Conservation (phyloP, 1,140 invertebrate genomes). For the Thereuonema tuberculata region DNA sequence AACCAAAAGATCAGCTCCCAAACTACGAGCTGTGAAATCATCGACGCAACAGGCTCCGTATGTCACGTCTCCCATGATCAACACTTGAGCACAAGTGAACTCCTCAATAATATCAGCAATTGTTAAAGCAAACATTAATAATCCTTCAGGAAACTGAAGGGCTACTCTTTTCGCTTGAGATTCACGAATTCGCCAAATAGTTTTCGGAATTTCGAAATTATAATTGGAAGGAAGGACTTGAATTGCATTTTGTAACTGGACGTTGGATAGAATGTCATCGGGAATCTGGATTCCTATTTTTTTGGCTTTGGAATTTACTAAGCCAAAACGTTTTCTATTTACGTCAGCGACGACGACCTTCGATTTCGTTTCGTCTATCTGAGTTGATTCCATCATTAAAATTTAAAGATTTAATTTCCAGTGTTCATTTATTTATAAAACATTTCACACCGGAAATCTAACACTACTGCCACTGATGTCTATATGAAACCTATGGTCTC, state of each 20-base stretch:
- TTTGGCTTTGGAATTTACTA: not conserved
- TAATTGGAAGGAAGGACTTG: constrained; percentile 79
- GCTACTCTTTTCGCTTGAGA: constrained; percentile 72
- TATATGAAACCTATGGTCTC: too few relatives aligned
- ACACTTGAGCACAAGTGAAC: constrained; percentile 81
- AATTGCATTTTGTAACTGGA: constrained; percentile 30
- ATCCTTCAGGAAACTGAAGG: constrained; percentile 91
- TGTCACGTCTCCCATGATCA: constrained; percentile 97
- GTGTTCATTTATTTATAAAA: too few relatives aligned
- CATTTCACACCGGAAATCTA: too few relatives aligned
- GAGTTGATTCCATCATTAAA: too few relatives aligned
- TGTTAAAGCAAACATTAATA: constrained; percentile 79
- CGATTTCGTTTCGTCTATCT: too few relatives aligned
- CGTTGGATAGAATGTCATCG: constrained; percentile 30
- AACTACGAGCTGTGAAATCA: constrained; percentile 80
- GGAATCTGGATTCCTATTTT: constrained; percentile 24
- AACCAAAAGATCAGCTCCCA: constrained; percentile 82
- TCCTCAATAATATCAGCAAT: constrained; percentile 88
- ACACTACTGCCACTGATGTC: too few relatives aligned
- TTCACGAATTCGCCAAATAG: constrained; percentile 86
- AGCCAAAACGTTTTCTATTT: constrained; percentile 6
- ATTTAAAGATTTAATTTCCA: too few relatives aligned
- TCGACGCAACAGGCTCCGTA: constrained; percentile 99
- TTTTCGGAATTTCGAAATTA: constrained; percentile 98
- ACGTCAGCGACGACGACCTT: not conserved